Conservation (phyloP, 2,113 vertebrate species). For the Erinaceus europaeus region DNA sequence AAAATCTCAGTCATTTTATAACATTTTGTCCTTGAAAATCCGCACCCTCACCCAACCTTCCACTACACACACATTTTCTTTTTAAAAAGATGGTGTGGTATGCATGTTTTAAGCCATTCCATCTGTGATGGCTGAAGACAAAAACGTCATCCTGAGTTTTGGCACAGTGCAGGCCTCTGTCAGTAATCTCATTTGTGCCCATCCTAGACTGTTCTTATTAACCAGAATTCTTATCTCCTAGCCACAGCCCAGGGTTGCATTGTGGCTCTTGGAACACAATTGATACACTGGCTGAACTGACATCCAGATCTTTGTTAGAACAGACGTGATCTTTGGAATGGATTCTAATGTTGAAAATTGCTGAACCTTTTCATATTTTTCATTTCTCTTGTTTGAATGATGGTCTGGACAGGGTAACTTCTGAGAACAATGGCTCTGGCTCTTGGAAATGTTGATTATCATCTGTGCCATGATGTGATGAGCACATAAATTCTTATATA, state of each 20-base stretch:
- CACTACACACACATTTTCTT: conserved; percentile 49
- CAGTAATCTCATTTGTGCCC: conserved; percentile 80
- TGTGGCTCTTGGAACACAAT: conserved; percentile 64
- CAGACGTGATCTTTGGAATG: conserved; percentile 77
- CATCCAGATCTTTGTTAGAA: conserved; percentile 77
- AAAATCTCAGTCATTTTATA: conserved; percentile 73
- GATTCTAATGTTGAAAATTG: conserved; percentile 46
- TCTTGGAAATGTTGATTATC: conserved; percentile 79
- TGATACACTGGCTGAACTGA: conserved; percentile 55
- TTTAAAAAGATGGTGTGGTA: conserved; percentile 27
- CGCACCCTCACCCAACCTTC: background rate
- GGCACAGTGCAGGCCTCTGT: conserved; percentile 71
- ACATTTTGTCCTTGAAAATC: conserved; percentile 77
- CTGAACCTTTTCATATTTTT: conserved; percentile 73
- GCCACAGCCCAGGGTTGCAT: conserved; percentile 72
- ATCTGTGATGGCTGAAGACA: conserved; percentile 69
- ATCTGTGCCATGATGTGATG: conserved; percentile 65
- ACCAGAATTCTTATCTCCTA: conserved; percentile 77
- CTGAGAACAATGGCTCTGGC: conserved; percentile 73
- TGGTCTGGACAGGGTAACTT: conserved; percentile 67
- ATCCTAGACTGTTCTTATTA: conserved; percentile 76
- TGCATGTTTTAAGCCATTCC: conserved; percentile 65
- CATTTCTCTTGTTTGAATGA: conserved; percentile 74
- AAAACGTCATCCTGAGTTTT: conserved; percentile 72
- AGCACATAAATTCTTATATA: conserved; percentile 58